These are phyloP conservation scores for Amblyopsis hoosieri DNA, from an alignment of 2,797 vertebrate genomes.

Conservation along the genomic window DNA sequence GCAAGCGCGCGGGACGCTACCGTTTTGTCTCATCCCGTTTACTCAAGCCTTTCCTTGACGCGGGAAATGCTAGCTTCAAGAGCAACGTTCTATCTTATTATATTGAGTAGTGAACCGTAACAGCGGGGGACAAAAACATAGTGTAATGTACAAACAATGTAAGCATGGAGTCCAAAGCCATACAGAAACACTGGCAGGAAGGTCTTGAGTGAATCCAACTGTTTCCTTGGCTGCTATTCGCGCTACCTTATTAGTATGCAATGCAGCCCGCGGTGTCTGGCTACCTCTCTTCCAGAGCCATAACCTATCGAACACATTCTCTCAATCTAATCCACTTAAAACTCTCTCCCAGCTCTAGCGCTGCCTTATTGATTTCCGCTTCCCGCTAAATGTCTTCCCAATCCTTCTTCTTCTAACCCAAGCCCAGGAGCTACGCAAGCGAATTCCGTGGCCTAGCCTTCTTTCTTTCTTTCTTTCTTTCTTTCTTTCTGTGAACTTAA, in stretches of 20 bases:
- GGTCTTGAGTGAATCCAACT: constrained; percentile 65
- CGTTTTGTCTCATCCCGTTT: constrained; percentile 25
- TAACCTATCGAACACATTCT: constrained; percentile 86
- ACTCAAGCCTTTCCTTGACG: constrained; percentile 21
- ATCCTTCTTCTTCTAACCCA: constrained; percentile 71
- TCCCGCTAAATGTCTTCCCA: constrained; percentile 76
- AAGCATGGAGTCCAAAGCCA: constrained; percentile 44
- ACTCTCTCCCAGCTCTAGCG: constrained; percentile 78
- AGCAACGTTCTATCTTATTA: constrained; percentile 10
- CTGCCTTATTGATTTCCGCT: constrained; percentile 82
- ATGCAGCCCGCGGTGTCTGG: constrained; percentile 78
- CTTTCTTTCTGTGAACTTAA: neutral
- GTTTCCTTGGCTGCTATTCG: constrained; percentile 59
- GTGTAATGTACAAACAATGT: constrained; percentile 45
- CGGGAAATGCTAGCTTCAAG: constrained; percentile 1
- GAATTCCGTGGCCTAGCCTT: neutral
- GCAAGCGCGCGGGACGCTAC: constrained; percentile 44
- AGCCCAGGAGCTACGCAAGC: constrained; percentile 66
- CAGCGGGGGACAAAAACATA: constrained; percentile 21
- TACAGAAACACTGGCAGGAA: constrained; percentile 56
- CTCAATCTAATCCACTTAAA: constrained; percentile 85
- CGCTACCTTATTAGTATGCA: constrained; percentile 79
- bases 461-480: constrained; percentile 28
- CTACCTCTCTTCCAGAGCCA: constrained; percentile 77
- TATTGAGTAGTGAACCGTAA: constrained; percentile 17